A percentile compares a stretch with the other conserved stretches of the same genome.
Conservation (phyloP, 2,113 vertebrate genomes). For the Nymphicus hollandicus region DNA sequence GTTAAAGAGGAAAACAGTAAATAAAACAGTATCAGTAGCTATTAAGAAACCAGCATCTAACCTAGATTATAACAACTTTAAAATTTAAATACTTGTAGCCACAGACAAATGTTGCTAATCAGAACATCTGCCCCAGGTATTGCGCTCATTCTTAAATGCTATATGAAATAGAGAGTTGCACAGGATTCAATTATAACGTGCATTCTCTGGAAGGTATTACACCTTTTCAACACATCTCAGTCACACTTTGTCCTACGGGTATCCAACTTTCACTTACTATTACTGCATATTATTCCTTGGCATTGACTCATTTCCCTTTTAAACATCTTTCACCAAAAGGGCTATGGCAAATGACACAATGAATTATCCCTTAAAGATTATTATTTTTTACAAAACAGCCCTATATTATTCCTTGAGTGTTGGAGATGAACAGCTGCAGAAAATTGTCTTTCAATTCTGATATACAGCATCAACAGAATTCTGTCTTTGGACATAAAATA, state of each 20-base stretch:
- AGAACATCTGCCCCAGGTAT: neutral
- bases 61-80: neutral
- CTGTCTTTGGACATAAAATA: neutral
- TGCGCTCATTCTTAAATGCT: neutral
- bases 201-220: neutral
- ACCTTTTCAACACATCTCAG: neutral
- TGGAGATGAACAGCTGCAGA: neutral
- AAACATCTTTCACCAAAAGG: neutral
- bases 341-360: neutral
- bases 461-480: neutral
- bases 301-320: neutral
- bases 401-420: neutral
- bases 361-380: neutral
- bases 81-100: neutral
- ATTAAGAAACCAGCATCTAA: neutral
- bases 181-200: neutral
- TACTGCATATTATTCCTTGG: neutral
- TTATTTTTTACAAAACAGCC: neutral
- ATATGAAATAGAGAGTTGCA: neutral
- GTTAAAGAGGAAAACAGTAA: neutral
- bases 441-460: neutral
- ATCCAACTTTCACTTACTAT: neutral
- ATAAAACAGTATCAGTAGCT: neutral
- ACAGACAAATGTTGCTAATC: neutral
- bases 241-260: neutral